Conservation (phyloP, 2,888 invertebrate genomes). For the Xestia xanthographa region DNA sequence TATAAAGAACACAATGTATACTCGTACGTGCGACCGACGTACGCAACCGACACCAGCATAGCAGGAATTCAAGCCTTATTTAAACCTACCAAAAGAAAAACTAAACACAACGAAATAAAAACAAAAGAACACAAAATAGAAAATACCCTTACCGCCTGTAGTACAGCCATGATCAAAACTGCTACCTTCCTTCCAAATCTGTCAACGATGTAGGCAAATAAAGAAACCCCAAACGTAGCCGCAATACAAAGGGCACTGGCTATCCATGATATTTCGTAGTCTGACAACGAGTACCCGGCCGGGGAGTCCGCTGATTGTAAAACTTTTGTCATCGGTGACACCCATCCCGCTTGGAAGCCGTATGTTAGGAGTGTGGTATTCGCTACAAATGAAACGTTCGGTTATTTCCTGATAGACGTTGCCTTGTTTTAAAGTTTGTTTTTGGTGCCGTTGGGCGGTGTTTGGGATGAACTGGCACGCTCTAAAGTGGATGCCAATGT, state of each 20-base stretch:
- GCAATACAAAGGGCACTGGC: conserved; percentile 81
- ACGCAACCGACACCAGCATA: too few relatives aligned
- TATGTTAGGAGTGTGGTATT: conserved; percentile 79
- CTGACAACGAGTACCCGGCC: conserved; percentile 73
- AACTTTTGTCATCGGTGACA: conserved; percentile 80
- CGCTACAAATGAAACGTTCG: conserved; percentile 73
- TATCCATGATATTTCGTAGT: conserved; percentile 79
- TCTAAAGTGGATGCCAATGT: not conserved
- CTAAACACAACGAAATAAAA: not conserved
- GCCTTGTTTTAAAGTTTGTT: conserved; percentile 4
- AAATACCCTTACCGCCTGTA: conserved; percentile 56
- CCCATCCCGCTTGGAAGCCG: conserved; percentile 82
- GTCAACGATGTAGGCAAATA: conserved; percentile 81
- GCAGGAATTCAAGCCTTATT: too few relatives aligned
- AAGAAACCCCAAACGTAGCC: conserved; percentile 78
- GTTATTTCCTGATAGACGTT: conserved; percentile 32
- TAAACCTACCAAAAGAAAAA: not conserved
- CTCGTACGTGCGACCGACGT: too few relatives aligned
- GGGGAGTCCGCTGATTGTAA: conserved; percentile 76
- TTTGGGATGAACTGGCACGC: not conserved
- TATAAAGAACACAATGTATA: too few relatives aligned
- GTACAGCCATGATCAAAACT: conserved; percentile 79
- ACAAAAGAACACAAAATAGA: not conserved
- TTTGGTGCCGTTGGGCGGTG: not conserved
- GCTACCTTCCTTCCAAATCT: conserved; percentile 81